Conservation (phyloP, 2,113 vertebrate species). For the Gallinago undulata region DNA sequence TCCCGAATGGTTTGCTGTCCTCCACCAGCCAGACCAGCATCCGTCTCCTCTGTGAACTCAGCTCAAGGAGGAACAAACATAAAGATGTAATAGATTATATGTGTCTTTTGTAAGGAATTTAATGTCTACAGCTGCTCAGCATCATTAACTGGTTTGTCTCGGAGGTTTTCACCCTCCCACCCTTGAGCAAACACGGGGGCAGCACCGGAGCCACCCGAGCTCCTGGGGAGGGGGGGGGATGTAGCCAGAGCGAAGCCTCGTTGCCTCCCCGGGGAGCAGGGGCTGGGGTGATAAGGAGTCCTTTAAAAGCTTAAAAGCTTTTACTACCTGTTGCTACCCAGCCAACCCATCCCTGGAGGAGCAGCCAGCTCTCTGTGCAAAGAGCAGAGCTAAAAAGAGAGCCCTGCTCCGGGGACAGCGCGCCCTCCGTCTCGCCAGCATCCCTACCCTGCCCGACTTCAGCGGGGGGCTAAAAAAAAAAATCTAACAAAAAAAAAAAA, state of each 20-base stretch:
- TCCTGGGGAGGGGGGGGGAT: background rate
- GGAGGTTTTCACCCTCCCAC: background rate
- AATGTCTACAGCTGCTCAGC: background rate
- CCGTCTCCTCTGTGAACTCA: background rate
- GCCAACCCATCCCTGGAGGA: background rate
- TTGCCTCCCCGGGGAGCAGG: background rate
- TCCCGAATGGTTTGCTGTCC: fast-evolving
- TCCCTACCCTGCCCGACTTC: fast-evolving
- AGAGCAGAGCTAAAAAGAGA: background rate
- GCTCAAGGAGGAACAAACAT: background rate
- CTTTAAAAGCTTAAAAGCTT: background rate
- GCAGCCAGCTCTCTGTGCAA: background rate
- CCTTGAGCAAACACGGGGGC: fast-evolving
- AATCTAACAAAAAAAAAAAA: too few relatives aligned
- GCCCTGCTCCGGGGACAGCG: fast-evolving
- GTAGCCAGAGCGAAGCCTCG: fast-evolving
- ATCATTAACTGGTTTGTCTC: background rate
- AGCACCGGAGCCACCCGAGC: background rate
- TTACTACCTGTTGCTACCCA: background rate
- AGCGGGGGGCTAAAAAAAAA: too few relatives aligned
- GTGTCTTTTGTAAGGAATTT: background rate
- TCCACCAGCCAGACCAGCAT: background rate
- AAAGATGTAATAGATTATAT: background rate
- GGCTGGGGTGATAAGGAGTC: background rate
- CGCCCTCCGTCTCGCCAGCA: fast-evolving